Evolutionary conservation across 2,113 vertebrate species (phyloP).

Genomic region (Phrynocephalus versicolor): DNA sequence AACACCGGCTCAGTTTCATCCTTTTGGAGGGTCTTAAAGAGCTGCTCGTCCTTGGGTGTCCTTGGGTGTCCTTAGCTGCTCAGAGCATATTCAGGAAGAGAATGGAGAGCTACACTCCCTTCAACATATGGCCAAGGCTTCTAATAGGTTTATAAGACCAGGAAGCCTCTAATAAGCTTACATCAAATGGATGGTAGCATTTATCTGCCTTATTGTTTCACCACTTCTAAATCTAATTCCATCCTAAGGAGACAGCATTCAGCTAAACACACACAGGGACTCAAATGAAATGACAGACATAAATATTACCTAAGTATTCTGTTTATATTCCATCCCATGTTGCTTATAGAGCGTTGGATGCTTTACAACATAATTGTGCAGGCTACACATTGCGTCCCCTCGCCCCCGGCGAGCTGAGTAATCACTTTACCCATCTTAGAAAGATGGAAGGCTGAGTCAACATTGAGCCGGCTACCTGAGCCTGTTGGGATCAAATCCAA

Average conservation of each 20-base stretch:
- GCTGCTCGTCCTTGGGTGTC: not conserved
- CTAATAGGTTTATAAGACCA: not conserved
- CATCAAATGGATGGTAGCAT: not conserved
- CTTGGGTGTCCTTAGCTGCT: not conserved
- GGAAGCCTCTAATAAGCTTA: constrained; percentile 12
- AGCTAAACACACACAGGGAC: not conserved
- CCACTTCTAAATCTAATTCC: not conserved
- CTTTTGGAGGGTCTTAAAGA: not conserved
- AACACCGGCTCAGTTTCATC: constrained; percentile 6
- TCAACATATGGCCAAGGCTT: not conserved
- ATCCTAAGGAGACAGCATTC: not conserved
- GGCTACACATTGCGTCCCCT: too few species aligned
- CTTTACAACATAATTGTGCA: too few species aligned
- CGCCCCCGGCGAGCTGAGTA: too few species aligned
- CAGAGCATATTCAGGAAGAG: not conserved
- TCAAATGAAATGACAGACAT: too few species aligned
- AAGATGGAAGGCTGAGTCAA: too few species aligned
- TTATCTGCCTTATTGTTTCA: not conserved
- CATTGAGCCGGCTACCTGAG: too few species aligned
- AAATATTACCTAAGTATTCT: too few species aligned
- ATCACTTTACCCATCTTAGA: too few species aligned
- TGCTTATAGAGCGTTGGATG: too few species aligned
- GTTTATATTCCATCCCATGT: too few species aligned
- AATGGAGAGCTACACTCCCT: not conserved
- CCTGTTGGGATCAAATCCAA: too few species aligned